phyloP scores from a whole-genome alignment of 2,797 vertebrate genomes.

The Scleropages formosus region DNA sequence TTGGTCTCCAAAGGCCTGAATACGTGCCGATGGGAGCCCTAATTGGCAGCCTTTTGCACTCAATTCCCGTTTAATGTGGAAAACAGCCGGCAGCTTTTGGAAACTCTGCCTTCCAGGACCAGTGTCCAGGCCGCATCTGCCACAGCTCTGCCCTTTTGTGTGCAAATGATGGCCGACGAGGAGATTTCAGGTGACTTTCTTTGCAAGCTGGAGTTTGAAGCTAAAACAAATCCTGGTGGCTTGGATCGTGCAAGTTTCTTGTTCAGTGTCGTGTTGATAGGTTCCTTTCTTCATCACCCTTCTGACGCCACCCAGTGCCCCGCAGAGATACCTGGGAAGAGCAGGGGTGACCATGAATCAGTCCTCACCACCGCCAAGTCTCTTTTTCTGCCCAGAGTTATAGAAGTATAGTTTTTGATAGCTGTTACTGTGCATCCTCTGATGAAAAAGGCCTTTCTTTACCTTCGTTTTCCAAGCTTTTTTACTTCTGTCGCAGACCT shows the following conservation, averaged over 20 bases:
- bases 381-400: no score
- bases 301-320: no score
- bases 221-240: background rate
- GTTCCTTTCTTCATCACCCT: background rate
- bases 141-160: background rate
- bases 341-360: background rate
- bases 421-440: no score
- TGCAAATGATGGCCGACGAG: background rate
- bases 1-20: background rate
- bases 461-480: no score
- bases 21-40: constrained; percentile 35
- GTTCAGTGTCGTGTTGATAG: background rate
- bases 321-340: background rate
- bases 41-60: constrained; percentile 56
- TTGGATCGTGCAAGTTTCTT: background rate
- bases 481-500: no score
- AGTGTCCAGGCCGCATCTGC: background rate
- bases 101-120: background rate
- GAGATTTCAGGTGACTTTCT: background rate
- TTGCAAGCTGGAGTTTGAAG: background rate
- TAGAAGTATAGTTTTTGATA: no score
- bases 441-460: no score
- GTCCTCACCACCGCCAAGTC: no score
- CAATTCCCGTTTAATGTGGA: constrained; percentile 56
- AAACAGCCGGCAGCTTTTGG: constrained; percentile 22